Evolutionary conservation across 2,113 vertebrate species (phyloP).

Genomic region (Sigmodon hispidus): DNA sequence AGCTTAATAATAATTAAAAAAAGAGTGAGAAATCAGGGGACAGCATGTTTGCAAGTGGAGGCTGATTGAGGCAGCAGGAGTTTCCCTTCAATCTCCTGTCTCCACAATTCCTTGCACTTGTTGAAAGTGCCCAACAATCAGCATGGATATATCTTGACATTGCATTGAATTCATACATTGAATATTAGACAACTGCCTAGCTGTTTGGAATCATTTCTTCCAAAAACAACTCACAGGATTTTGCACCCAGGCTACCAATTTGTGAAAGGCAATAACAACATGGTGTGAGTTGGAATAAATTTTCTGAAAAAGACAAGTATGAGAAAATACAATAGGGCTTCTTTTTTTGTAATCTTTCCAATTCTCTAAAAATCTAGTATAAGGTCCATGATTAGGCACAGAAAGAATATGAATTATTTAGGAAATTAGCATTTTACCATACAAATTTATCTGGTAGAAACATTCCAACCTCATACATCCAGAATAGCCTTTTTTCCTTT

Average conservation of each 20-base stretch:
- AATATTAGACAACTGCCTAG: background rate
- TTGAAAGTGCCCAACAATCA: background rate
- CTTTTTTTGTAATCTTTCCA: background rate
- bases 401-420: background rate
- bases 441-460: conserved; percentile 9
- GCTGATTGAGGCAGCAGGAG: background rate
- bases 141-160: background rate
- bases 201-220: background rate
- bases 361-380: conserved; percentile 13
- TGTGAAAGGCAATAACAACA: background rate
- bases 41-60: background rate
- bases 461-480: background rate
- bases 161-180: background rate
- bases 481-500: background rate
- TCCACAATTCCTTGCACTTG: background rate
- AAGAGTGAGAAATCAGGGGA: background rate
- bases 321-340: background rate
- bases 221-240: background rate
- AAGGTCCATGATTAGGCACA: background rate
- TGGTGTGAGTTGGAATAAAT: background rate
- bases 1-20: background rate
- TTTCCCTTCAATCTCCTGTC: background rate
- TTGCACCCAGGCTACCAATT: background rate
- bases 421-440: conserved; percentile 1
- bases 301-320: background rate